Percentiles rank a stretch among this genome's conserved stretches.
phyloP scores from a whole-genome alignment of 2,797 vertebrate species.

The Acropternis orthonyx region DNA sequence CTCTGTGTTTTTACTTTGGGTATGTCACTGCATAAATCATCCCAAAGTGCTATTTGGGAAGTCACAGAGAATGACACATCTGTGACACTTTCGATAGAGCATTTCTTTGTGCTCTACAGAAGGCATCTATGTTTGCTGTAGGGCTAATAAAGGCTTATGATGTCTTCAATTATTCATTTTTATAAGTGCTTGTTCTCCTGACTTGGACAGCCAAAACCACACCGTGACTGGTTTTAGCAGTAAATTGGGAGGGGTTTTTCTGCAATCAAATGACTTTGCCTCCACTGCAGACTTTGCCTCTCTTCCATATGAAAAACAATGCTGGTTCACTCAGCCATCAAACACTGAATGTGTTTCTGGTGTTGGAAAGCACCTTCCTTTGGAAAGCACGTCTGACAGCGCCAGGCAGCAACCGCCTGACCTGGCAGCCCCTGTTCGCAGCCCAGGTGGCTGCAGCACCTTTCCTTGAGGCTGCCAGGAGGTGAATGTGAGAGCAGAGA shows the following conservation, averaged over 20 bases:
- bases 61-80: neutral
- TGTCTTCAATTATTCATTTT: constrained; percentile 28
- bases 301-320: neutral
- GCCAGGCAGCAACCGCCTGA: rapidly evolving
- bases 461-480: neutral
- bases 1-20: neutral
- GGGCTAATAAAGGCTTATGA: neutral
- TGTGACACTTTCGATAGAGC: rapidly evolving
- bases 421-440: rapidly evolving
- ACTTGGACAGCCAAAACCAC: neutral
- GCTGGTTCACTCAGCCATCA: neutral
- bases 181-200: neutral
- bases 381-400: neutral
- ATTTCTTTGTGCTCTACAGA: neutral
- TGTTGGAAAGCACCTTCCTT: neutral
- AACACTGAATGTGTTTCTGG: neutral
- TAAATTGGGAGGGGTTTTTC: neutral
- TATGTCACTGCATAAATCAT: neutral
- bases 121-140: neutral
- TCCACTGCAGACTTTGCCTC: neutral
- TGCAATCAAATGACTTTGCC: neutral
- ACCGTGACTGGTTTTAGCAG: neutral
- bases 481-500: rapidly evolving
- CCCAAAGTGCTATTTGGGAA: neutral
- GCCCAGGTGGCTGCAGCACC: neutral